Percentiles rank a stretch among this genome's conserved stretches.
These are phyloP conservation scores for Eumerus sabulonum DNA, from an alignment of 2,888 invertebrate genomes.

Conservation along the genomic window DNA sequence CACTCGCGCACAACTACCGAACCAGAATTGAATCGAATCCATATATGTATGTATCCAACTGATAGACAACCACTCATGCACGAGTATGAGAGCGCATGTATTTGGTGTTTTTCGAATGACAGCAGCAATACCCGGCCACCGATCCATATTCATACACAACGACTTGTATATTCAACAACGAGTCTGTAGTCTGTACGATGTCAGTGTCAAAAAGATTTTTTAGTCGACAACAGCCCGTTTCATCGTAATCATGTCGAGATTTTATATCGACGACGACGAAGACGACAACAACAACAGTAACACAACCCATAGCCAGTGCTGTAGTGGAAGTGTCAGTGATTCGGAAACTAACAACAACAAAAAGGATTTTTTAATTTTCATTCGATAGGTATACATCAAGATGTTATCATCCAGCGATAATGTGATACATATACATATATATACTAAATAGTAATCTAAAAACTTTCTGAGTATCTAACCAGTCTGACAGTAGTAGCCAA, in stretches of 20 bases:
- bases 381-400: conserved; percentile 26
- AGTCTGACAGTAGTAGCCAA: conserved; percentile 6
- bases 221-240: conserved; percentile 78
- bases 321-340: conserved; percentile 67
- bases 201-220: conserved; percentile 79
- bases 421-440: conserved; percentile 38
- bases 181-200: conserved; percentile 74
- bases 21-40: not conserved
- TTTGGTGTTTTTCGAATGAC: conserved; percentile 38
- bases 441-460: conserved; percentile 23
- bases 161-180: conserved; percentile 18
- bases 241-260: conserved; percentile 77
- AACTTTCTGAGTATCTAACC: no score
- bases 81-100: not conserved
- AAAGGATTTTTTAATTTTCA: conserved; percentile 41
- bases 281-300: conserved; percentile 58
- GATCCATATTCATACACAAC: conserved; percentile 34
- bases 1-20: conserved; percentile 2
- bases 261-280: conserved; percentile 65
- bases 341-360: conserved; percentile 47
- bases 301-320: conserved; percentile 22
- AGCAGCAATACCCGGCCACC: conserved; percentile 37
- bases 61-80: not conserved
- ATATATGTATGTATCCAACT: conserved; percentile 3
- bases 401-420: conserved; percentile 8